Conservation (phyloP, 2,797 vertebrate species). For the Enoplosus armatus region DNA sequence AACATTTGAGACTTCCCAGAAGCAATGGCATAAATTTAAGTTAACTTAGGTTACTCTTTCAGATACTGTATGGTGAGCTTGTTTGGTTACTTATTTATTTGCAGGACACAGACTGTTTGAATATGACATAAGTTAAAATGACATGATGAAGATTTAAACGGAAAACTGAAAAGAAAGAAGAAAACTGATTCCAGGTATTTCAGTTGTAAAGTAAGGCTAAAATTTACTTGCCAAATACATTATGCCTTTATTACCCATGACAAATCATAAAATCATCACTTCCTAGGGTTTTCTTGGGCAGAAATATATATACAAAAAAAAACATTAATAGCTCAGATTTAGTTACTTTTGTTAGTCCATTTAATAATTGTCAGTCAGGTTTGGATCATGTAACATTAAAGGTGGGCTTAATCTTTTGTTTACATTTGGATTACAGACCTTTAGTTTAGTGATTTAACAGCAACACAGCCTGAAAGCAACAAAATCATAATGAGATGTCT, state of each 20-base stretch:
- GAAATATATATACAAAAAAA: too few species aligned
- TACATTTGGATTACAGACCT: constrained; percentile 29
- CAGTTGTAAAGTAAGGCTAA: neutral
- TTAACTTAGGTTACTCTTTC: neutral
- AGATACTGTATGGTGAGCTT: neutral
- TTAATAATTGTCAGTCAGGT: neutral
- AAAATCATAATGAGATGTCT: constrained; percentile 39
- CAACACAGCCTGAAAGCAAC: constrained; percentile 11
- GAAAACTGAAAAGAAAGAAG: neutral
- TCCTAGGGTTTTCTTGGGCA: neutral
- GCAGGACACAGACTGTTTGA: neutral
- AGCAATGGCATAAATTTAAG: neutral
- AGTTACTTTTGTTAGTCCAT: neutral
- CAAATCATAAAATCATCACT: neutral
- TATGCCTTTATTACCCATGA: neutral
- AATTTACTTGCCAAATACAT: neutral
- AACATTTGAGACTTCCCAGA: neutral
- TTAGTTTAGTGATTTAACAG: constrained; percentile 32
- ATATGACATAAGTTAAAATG: neutral
- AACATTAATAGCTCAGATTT: neutral
- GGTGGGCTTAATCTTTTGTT: neutral
- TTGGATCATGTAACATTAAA: neutral
- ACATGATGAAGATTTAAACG: too few species aligned
- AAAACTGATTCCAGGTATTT: neutral
- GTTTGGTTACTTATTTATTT: constrained; percentile 1